Evolutionary conservation across 53 echinoderm and acorn worm genomes (phyloP).

Genomic region (Hippasteria phrygiana): DNA sequence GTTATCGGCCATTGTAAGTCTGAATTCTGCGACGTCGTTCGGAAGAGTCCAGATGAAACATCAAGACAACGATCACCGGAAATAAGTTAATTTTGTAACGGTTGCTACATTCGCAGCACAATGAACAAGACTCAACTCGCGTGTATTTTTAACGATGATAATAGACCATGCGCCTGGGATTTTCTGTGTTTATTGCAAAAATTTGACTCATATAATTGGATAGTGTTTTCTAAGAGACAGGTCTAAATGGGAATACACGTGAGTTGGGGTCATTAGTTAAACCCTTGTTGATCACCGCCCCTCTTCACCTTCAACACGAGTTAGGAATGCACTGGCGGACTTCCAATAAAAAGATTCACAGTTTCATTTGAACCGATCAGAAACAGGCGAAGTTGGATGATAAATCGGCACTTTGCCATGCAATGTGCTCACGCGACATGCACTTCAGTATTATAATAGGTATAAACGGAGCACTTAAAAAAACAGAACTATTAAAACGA

Average conservation of each 20-base stretch:
- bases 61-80: neutral
- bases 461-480: neutral
- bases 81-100: neutral
- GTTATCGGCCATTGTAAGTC: constrained; percentile 43
- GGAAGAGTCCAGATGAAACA: neutral
- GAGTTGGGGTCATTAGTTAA: neutral
- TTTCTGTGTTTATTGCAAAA: neutral
- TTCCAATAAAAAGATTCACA: neutral
- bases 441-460: neutral
- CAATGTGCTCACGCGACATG: neutral
- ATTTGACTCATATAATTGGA: neutral
- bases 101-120: neutral
- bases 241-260: neutral
- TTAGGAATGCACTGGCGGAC: neutral
- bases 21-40: neutral
- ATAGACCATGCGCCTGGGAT: neutral
- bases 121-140: neutral
- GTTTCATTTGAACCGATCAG: neutral
- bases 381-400: neutral
- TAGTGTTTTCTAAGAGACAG: neutral
- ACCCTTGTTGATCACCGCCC: neutral
- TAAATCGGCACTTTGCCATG: neutral
- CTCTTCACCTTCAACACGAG: neutral
- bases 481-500: neutral
- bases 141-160: neutral